Conservation (phyloP, 2,113 vertebrate species). For the Oncorhynchus keta region DNA sequence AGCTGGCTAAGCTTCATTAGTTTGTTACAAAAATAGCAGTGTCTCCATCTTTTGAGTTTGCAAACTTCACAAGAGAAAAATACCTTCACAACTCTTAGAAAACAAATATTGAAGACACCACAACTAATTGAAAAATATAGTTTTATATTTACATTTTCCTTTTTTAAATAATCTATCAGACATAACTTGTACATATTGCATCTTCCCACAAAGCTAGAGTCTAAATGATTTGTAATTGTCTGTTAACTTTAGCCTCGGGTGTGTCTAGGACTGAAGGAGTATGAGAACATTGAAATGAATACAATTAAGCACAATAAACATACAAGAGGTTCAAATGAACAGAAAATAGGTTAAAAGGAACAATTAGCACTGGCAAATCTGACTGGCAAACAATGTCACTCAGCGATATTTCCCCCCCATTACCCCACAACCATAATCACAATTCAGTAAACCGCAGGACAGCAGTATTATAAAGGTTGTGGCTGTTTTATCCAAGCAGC, state of each 20-base stretch:
- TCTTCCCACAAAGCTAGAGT: constrained; percentile 19
- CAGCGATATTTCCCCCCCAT: no score
- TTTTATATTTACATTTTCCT: constrained; percentile 27
- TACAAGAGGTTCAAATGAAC: constrained; percentile 10
- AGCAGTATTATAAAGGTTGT: no score
- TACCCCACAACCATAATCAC: no score
- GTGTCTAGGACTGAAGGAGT: not conserved
- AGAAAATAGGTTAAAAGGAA: no score
- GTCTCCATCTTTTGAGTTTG: not conserved
- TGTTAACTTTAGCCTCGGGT: not conserved
- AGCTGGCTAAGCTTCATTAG: constrained; percentile 3
- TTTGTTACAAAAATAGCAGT: constrained; percentile 54
- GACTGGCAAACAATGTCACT: not conserved
- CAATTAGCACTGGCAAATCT: not conserved
- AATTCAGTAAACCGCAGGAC: no score
- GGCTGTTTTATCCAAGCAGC: no score
- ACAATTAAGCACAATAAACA: not conserved
- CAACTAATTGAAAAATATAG: constrained; percentile 37
- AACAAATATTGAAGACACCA: constrained; percentile 23
- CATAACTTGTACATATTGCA: constrained; percentile 45
- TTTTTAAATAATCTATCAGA: constrained; percentile 25
- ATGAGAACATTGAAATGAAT: not conserved
- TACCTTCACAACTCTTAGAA: constrained; percentile 20
- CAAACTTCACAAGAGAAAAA: constrained; percentile 18
- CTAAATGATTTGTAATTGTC: not conserved